Conservation (phyloP, 2,113 vertebrate genomes). For the Urocolius indicus region DNA sequence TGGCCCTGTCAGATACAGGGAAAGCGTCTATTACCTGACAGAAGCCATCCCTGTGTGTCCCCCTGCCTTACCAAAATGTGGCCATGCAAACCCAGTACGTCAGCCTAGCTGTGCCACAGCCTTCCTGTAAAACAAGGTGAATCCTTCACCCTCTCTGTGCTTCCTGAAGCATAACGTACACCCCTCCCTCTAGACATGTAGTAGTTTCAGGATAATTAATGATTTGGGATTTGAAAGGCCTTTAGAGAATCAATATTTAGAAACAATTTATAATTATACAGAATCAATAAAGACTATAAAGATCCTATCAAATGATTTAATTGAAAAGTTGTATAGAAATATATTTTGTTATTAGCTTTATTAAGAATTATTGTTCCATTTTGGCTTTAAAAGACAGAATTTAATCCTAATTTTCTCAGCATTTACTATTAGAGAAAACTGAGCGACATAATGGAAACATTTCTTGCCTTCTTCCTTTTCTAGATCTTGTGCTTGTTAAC, state of each 20-base stretch:
- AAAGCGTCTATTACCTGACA: too few species aligned
- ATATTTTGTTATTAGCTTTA: not conserved
- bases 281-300: not conserved
- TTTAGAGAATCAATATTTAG: not conserved
- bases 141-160: not conserved
- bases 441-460: not conserved
- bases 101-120: not conserved
- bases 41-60: too few species aligned
- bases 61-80: too few species aligned
- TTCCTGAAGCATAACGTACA: not conserved
- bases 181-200: not conserved
- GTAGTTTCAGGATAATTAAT: not conserved
- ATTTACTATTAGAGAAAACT: not conserved
- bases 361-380: not conserved
- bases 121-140: not conserved
- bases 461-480: not conserved
- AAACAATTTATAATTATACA: not conserved
- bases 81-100: too few species aligned
- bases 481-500: not conserved
- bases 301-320: not conserved
- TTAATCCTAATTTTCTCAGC: not conserved
- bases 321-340: not conserved
- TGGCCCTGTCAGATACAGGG: too few species aligned
- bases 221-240: not conserved
- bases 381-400: not conserved